A percentile compares a stretch with the other conserved stretches of the same genome.
phyloP scores from a whole-genome alignment of 2,113 vertebrate genomes.

The Phalacrocorax pelagicus region DNA sequence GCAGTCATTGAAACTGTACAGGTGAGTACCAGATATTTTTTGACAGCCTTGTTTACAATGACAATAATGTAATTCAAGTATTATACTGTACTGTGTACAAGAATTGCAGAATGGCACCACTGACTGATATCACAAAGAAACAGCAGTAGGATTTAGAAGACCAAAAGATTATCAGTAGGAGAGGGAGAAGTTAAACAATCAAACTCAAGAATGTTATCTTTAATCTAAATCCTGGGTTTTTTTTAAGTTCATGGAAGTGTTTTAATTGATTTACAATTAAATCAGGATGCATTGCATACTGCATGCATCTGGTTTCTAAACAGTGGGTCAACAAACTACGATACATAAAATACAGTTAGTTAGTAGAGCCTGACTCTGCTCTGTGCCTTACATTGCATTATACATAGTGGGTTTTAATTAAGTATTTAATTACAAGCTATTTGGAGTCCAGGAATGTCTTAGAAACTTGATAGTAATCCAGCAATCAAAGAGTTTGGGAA shows the following conservation, averaged over 20 bases:
- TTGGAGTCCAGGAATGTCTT: not conserved
- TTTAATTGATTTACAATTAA: not conserved
- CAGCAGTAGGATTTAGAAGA: not conserved
- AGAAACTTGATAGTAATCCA: not conserved
- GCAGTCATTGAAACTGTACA: constrained; percentile 72
- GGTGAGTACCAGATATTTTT: constrained; percentile 48
- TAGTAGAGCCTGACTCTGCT: not conserved
- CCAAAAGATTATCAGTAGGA: not conserved
- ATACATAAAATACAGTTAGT: not conserved
- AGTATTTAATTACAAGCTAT: not conserved
- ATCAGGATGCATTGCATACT: not conserved
- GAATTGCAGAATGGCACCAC: not conserved
- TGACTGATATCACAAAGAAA: accelerated
- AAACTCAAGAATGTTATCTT: not conserved
- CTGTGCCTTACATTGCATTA: not conserved
- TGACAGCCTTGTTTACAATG: not conserved
- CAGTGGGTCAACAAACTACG: not conserved
- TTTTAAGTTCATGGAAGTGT: not conserved
- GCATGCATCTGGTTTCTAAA: not conserved
- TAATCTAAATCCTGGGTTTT: not conserved
- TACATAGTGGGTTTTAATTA: not conserved
- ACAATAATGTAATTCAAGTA: accelerated
- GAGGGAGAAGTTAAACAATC: not conserved
- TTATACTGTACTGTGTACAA: accelerated
- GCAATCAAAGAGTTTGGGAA: not conserved